phyloP scores from a whole-genome alignment of 2,888 invertebrate species.

The Archips xylosteana region DNA sequence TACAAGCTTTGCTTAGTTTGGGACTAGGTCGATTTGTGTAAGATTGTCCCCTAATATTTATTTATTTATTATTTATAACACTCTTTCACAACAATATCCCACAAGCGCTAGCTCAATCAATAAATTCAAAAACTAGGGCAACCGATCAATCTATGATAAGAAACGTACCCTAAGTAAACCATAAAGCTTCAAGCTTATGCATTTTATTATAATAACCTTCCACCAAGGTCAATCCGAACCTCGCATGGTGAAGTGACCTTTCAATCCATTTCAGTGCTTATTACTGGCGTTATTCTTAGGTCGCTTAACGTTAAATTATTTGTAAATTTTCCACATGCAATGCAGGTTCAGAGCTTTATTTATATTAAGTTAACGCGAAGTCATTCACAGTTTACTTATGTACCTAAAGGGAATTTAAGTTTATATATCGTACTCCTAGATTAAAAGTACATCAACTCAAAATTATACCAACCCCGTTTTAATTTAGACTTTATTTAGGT shows the following conservation, averaged over 20 bases:
- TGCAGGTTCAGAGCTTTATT: neutral
- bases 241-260: conserved; percentile 11
- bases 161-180: neutral
- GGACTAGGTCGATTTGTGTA: too few species aligned
- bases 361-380: too few species aligned
- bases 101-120: neutral
- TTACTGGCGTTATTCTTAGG: conserved; percentile 23
- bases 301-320: neutral
- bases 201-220: conserved; percentile 11
- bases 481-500: too few species aligned
- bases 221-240: conserved; percentile 21
- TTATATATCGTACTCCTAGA: too few species aligned
- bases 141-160: conserved; percentile 1
- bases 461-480: too few species aligned
- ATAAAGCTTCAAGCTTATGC: neutral
- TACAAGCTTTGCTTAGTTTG: too few species aligned
- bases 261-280: conserved; percentile 13
- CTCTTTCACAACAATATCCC: neutral
- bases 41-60: too few species aligned
- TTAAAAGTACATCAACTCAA: too few species aligned
- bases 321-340: conserved; percentile 2
- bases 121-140: neutral
- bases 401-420: too few species aligned
- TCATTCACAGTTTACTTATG: too few species aligned
- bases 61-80: too few species aligned